These are phyloP conservation scores for Cynoglossus semilaevis DNA, from an alignment of 2,113 vertebrate genomes.

Conservation along the genomic window DNA sequence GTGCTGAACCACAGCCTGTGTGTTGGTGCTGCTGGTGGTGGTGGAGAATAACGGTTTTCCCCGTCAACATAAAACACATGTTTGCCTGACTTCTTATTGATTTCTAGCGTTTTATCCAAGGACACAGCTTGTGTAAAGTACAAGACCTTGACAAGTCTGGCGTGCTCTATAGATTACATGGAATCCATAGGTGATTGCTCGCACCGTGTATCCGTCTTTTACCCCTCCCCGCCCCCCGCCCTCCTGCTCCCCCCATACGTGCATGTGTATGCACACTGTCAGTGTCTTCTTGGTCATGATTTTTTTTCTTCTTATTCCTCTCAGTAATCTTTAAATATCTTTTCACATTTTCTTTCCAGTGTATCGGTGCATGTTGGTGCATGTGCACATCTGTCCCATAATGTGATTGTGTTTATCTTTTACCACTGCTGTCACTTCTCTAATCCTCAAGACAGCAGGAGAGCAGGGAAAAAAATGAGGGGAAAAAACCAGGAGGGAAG, in stretches of 20 bases:
- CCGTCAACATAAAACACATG: conserved; percentile 1
- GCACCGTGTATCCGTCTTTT: conserved; percentile 1
- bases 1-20: background rate
- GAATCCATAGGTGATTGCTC: conserved; percentile 23
- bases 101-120: conserved; percentile 38
- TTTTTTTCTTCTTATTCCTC: background rate
- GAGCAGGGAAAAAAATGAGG: conserved; percentile 6
- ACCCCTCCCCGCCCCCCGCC: too few relatives aligned
- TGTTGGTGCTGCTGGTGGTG: background rate
- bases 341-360: conserved; percentile 2
- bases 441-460: conserved; percentile 33
- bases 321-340: conserved; percentile 14
- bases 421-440: conserved; percentile 36
- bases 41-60: conserved; percentile 1
- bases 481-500: conserved; percentile 10
- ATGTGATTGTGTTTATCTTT: conserved; percentile 11
- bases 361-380: conserved; percentile 12
- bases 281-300: background rate
- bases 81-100: conserved; percentile 25
- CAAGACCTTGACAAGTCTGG: conserved; percentile 29
- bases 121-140: conserved; percentile 29
- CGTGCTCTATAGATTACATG: conserved; percentile 8
- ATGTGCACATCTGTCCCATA: conserved; percentile 3
- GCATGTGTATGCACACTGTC: conserved; percentile 1
- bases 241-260: background rate